These are phyloP conservation scores for Atractosteus spatula DNA, from an alignment of 2,113 vertebrate species.

Conservation along the genomic window DNA sequence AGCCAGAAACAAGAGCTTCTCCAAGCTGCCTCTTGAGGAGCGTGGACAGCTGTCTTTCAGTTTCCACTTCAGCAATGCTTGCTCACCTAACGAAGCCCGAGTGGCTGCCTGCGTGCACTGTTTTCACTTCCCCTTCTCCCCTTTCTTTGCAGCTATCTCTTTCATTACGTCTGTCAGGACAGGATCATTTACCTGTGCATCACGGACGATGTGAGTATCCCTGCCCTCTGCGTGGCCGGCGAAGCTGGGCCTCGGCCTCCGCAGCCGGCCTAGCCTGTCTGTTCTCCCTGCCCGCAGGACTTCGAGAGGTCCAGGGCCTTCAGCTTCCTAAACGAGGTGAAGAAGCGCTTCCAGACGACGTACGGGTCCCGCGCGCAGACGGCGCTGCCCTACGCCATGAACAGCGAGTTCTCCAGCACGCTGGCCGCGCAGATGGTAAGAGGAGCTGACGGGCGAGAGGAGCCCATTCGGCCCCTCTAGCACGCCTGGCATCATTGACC, in stretches of 20 bases:
- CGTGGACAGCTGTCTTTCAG: too few relatives aligned
- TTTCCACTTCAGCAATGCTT: too few relatives aligned
- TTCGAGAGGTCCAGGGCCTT: constrained; percentile 95
- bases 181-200: constrained; percentile 97
- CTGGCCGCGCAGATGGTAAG: constrained; percentile 90
- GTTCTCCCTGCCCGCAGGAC: constrained; percentile 62
- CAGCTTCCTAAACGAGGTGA: constrained; percentile 90
- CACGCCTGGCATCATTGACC: too few relatives aligned
- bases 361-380: constrained; percentile 95
- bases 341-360: constrained; percentile 94
- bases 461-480: too few relatives aligned
- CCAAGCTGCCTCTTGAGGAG: too few relatives aligned
- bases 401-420: constrained; percentile 95
- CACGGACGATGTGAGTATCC: constrained; percentile 92
- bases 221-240: constrained; percentile 12
- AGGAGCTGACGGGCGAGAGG: not conserved
- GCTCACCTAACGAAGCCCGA: too few relatives aligned
- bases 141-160: constrained; percentile 82
- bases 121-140: constrained; percentile 17
- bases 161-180: constrained; percentile 98
- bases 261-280: not conserved
- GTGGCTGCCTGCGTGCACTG: too few relatives aligned
- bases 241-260: not conserved
- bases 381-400: constrained; percentile 96
- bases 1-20: too few relatives aligned